Evolutionary conservation across 1,140 invertebrate genomes (phyloP).

Genomic region (Chionoecetes opilio): DNA sequence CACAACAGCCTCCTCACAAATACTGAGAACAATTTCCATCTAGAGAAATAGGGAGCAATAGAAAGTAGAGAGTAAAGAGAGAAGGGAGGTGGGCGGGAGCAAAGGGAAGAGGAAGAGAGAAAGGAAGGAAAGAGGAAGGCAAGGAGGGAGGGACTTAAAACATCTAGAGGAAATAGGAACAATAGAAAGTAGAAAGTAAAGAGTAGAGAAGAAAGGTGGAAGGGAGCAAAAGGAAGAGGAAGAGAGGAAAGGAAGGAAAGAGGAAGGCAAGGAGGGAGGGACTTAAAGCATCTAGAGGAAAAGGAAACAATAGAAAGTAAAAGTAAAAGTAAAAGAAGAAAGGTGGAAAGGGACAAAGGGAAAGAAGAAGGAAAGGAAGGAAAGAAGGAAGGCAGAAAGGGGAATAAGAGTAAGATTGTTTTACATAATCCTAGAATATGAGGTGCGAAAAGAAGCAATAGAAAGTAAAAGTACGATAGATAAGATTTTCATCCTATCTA

Average conservation of each 20-base stretch:
- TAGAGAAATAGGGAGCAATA: too few relatives aligned
- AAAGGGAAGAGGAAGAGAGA: neutral
- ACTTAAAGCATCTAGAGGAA: neutral
- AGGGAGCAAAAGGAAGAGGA: neutral
- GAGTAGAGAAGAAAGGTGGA: neutral
- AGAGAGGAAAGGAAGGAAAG: neutral
- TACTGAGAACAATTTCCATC: too few relatives aligned
- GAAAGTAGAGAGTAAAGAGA: too few relatives aligned
- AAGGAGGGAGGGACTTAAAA: neutral
- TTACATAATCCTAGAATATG: too few relatives aligned
- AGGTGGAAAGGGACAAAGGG: neutral
- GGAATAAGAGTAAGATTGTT: too few relatives aligned
- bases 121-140: neutral
- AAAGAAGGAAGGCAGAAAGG: neutral
- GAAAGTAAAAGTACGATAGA: too few relatives aligned
- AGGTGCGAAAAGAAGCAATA: too few relatives aligned
- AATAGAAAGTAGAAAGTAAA: neutral
- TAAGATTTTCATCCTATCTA: too few relatives aligned
- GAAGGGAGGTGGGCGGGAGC: too few relatives aligned
- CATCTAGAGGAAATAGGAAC: too few relatives aligned
- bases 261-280: neutral
- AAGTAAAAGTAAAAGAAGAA: neutral
- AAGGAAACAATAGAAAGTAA: neutral
- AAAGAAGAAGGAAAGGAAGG: neutral
- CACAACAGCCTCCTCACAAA: too few relatives aligned